phyloP scores from a whole-genome alignment of 2,888 invertebrate species.

The Hoplodrina blanda region DNA sequence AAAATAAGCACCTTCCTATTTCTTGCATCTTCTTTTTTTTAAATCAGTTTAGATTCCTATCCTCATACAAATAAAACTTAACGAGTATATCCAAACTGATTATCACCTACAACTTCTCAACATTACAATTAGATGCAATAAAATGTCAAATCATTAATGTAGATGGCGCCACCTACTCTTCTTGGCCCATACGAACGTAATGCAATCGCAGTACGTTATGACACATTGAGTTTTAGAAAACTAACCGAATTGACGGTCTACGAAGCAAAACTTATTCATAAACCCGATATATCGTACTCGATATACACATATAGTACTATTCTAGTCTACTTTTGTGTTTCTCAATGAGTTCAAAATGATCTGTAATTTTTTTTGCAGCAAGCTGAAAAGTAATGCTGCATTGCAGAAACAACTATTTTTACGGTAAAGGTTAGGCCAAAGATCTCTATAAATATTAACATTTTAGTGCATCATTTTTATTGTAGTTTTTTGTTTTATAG shows the following conservation, averaged over 20 bases:
- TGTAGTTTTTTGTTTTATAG: slow-evolving; percentile 8
- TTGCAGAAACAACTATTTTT: background rate
- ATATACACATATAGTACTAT: too few relatives aligned
- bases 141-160: background rate
- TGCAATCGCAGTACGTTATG: background rate
- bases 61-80: slow-evolving; percentile 33
- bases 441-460: background rate
- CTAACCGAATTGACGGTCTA: too few relatives aligned
- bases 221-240: too few relatives aligned
- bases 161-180: slow-evolving; percentile 17
- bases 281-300: too few relatives aligned
- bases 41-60: slow-evolving; percentile 41
- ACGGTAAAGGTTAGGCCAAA: background rate
- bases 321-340: too few relatives aligned
- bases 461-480: slow-evolving; percentile 4
- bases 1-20: slow-evolving; percentile 24
- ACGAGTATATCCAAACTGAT: slow-evolving; percentile 44
- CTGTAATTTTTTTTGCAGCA: too few relatives aligned
- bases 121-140: background rate
- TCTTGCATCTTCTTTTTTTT: background rate
- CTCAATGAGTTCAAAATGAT: too few relatives aligned
- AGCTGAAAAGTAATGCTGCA: too few relatives aligned
- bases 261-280: too few relatives aligned
- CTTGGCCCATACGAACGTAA: slow-evolving; percentile 1
- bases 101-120: background rate